These are phyloP conservation scores for Tribolium castaneum DNA, from an alignment of 1,140 invertebrate genomes.

Conservation along the genomic window DNA sequence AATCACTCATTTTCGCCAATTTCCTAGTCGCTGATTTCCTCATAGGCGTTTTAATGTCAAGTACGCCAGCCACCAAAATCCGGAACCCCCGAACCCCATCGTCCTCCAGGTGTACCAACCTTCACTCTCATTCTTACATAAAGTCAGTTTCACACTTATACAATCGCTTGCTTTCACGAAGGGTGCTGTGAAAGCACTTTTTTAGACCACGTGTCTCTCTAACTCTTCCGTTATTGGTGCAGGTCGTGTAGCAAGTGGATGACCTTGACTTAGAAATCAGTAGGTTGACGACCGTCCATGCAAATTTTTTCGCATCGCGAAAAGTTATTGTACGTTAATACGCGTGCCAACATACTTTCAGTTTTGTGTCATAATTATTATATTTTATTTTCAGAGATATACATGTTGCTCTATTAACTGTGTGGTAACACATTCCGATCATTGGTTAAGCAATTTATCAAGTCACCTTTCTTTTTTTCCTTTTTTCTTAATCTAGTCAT, in stretches of 20 bases:
- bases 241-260: constrained; percentile 40
- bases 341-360: not conserved
- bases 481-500: too few relatives aligned
- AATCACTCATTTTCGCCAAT: not conserved
- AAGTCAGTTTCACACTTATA: not conserved
- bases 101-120: not conserved
- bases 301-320: too few relatives aligned
- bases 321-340: too few relatives aligned
- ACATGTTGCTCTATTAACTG: not conserved
- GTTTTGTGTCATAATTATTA: not conserved
- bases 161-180: not conserved
- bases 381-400: not conserved
- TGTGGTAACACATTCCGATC: not conserved
- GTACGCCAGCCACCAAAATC: not conserved
- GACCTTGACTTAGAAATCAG: constrained; percentile 37
- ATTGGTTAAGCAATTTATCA: not conserved
- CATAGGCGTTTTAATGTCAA: not conserved
- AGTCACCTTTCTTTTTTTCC: too few relatives aligned
- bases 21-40: not conserved
- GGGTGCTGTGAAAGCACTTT: not conserved
- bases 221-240: constrained; percentile 10
- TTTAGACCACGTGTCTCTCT: not conserved
- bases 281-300: not conserved
- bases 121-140: not conserved
- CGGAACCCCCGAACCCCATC: not conserved